phyloP scores from a whole-genome alignment of 2,797 vertebrate genomes.

The Microcaecilia unicolor region DNA sequence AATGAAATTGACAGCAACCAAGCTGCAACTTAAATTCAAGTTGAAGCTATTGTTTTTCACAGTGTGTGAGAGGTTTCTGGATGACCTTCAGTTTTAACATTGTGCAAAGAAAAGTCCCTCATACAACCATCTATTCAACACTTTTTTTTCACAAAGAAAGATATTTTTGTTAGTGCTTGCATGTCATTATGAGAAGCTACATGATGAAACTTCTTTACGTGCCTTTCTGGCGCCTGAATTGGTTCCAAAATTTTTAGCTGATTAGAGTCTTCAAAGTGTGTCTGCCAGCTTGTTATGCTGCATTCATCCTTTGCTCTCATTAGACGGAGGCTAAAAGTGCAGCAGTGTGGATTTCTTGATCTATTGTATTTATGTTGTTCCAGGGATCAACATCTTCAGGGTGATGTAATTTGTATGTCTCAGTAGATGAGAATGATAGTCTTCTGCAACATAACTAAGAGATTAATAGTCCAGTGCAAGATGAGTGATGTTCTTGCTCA shows the following conservation, averaged over 20 bases:
- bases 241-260: constrained; percentile 3
- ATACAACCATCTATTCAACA: neutral
- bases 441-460: neutral
- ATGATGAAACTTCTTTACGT: constrained; percentile 1
- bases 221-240: neutral
- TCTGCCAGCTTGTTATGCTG: neutral
- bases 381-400: neutral
- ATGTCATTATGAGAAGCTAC: neutral
- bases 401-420: neutral
- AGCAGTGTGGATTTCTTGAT: neutral
- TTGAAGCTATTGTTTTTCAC: neutral
- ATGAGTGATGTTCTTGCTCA: neutral
- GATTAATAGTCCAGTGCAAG: neutral
- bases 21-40: neutral
- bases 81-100: neutral
- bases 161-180: constrained; percentile 1
- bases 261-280: neutral
- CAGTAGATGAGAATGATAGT: neutral
- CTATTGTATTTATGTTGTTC: neutral
- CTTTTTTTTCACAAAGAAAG: neutral
- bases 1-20: neutral
- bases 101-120: neutral
- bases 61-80: neutral
- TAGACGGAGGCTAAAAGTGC: neutral
- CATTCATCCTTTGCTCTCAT: neutral